Percentiles rank a stretch among this genome's conserved stretches.
Evolutionary conservation across 2,888 invertebrate species (phyloP).

Genomic region (Andrena camellia): DNA sequence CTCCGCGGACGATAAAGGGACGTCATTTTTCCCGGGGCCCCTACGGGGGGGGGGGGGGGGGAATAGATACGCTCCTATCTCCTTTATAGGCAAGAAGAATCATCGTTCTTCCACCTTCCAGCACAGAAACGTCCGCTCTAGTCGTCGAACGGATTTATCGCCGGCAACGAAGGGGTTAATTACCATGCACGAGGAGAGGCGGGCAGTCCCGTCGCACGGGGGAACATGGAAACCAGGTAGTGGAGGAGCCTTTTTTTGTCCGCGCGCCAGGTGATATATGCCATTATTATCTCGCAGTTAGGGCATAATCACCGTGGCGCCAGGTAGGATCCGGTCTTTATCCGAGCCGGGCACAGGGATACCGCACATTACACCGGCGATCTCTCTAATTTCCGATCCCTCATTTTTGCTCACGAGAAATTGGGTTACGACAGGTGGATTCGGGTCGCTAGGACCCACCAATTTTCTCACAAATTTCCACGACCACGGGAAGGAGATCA

Average conservation of each 20-base stretch:
- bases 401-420: constrained; percentile 46
- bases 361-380: constrained; percentile 57
- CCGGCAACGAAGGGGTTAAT: constrained; percentile 52
- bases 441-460: not conserved
- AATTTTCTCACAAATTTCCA: not conserved
- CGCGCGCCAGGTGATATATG: constrained; percentile 64
- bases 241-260: constrained; percentile 39
- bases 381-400: constrained; percentile 47
- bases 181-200: constrained; percentile 38
- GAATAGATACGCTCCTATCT: not conserved
- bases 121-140: constrained; percentile 25
- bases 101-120: constrained; percentile 24
- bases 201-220: constrained; percentile 2
- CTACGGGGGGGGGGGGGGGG: no score
- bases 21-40: not conserved
- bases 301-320: constrained; percentile 69
- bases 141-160: constrained; percentile 57
- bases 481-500: not conserved
- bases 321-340: constrained; percentile 62
- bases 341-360: constrained; percentile 38
- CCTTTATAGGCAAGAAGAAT: constrained; percentile 18
- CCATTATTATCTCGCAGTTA: constrained; percentile 69
- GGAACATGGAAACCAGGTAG: constrained; percentile 31
- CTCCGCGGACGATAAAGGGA: constrained; percentile 17
- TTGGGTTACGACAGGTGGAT: constrained; percentile 65